phyloP scores from a whole-genome alignment of 2,113 vertebrate species.

The Labeo rohita region DNA sequence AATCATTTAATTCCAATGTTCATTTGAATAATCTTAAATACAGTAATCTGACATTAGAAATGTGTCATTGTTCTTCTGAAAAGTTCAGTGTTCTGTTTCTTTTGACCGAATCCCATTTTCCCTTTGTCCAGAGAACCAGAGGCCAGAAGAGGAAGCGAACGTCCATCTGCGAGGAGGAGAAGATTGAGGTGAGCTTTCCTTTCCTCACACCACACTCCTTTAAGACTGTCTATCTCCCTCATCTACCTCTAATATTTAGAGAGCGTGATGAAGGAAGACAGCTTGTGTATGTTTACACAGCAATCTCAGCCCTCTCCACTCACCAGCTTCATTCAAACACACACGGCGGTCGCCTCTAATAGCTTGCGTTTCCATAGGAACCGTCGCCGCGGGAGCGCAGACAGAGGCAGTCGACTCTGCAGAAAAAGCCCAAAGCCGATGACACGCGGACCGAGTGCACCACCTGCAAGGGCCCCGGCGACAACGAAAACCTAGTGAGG shows the following conservation, averaged over 20 bases:
- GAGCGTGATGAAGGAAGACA: constrained; percentile 47
- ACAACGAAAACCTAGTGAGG: constrained; percentile 98
- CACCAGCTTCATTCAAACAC: constrained; percentile 20
- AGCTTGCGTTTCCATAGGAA: constrained; percentile 81
- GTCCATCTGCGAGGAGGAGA: constrained; percentile 90
- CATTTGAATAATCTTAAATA: background rate
- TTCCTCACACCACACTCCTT: background rate
- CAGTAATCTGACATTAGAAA: background rate
- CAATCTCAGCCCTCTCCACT: constrained; percentile 36
- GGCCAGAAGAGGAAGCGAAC: constrained; percentile 90
- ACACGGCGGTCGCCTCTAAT: constrained; percentile 59
- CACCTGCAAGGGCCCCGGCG: constrained; percentile 92
- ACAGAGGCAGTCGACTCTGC: constrained; percentile 87
- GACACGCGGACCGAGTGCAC: constrained; percentile 93
- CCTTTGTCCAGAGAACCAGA: constrained; percentile 89
- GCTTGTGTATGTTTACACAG: constrained; percentile 48
- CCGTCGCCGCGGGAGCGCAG: constrained; percentile 87
- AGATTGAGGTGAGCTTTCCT: constrained; percentile 80
- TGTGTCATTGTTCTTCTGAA: background rate
- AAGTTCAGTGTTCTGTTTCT: background rate
- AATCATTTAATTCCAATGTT: background rate
- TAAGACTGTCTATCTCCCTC: constrained; percentile 32
- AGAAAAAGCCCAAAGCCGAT: constrained; percentile 94
- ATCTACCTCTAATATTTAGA: constrained; percentile 48
- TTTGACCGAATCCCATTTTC: constrained; percentile 30